Percentiles rank a stretch among this genome's conserved stretches.
phyloP scores from a whole-genome alignment of 2,888 invertebrate species.

The Tillus elongatus region DNA sequence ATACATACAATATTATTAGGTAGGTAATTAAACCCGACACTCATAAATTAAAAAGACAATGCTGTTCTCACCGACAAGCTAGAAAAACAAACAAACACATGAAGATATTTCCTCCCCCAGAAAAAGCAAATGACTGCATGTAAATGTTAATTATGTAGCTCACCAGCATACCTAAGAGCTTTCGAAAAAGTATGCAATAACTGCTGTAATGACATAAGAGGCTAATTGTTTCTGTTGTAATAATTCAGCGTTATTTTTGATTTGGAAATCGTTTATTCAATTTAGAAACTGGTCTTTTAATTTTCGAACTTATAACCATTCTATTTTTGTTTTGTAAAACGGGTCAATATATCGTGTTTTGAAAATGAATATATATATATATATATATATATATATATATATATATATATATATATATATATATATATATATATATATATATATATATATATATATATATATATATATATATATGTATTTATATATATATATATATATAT shows the following conservation, averaged over 20 bases:
- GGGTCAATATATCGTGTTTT: too few relatives aligned
- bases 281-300: neutral
- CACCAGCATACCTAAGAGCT: conserved; percentile 1
- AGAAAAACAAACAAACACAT: neutral
- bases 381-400: too few relatives aligned
- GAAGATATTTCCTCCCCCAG: neutral
- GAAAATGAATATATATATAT: too few relatives aligned
- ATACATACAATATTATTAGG: too few relatives aligned
- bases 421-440: too few relatives aligned
- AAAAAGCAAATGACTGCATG: conserved; percentile 3
- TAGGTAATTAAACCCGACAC: conserved; percentile 1
- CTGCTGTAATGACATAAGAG: conserved; percentile 2
- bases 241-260: neutral
- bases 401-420: too few relatives aligned
- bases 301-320: neutral
- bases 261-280: neutral
- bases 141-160: conserved; percentile 1
- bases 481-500: too few relatives aligned
- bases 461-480: too few relatives aligned
- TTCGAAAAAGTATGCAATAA: neutral
- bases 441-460: too few relatives aligned
- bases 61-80: conserved; percentile 1
- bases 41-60: neutral
- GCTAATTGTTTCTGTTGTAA: neutral
- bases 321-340: too few relatives aligned